Evolutionary conservation across 2,797 vertebrate genomes (phyloP).

Genomic region (Crenuchus spilurus): DNA sequence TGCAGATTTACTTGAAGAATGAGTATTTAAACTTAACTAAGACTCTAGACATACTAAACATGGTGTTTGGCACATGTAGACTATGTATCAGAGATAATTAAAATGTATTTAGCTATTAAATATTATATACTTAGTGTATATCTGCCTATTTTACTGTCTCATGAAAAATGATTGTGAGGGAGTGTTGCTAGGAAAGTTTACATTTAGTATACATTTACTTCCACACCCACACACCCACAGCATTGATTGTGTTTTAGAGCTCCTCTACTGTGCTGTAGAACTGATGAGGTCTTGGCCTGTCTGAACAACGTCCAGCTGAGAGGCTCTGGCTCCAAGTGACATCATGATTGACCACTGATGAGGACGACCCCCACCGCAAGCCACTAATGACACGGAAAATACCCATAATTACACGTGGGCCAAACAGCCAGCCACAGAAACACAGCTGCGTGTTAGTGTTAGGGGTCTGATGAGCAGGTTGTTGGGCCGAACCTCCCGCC

Average conservation of each 20-base stretch:
- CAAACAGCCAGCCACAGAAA: conserved; percentile 22
- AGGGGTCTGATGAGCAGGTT: not conserved
- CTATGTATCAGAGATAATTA: too few species aligned
- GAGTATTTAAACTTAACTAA: too few species aligned
- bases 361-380: conserved; percentile 66
- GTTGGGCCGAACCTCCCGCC: not conserved
- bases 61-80: too few species aligned
- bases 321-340: conserved; percentile 55
- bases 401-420: conserved; percentile 42
- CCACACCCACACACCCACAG: conserved; percentile 2
- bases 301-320: conserved; percentile 70
- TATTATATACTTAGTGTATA: too few species aligned
- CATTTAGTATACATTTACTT: too few species aligned
- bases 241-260: conserved; percentile 29
- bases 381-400: conserved; percentile 69
- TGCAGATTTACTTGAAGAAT: too few species aligned
- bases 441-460: conserved; percentile 2
- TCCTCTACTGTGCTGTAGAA: conserved; percentile 6
- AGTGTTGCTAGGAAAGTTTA: too few species aligned
- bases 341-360: conserved; percentile 60
- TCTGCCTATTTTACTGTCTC: too few species aligned
- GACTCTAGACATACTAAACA: too few species aligned
- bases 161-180: too few species aligned
- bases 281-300: conserved; percentile 47
- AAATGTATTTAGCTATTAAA: too few species aligned